Evolutionary conservation across 1,140 invertebrate genomes (phyloP), one percentile per base, ranked within the genome.

Genomic region (Heliconius eleuchia): DNA sequence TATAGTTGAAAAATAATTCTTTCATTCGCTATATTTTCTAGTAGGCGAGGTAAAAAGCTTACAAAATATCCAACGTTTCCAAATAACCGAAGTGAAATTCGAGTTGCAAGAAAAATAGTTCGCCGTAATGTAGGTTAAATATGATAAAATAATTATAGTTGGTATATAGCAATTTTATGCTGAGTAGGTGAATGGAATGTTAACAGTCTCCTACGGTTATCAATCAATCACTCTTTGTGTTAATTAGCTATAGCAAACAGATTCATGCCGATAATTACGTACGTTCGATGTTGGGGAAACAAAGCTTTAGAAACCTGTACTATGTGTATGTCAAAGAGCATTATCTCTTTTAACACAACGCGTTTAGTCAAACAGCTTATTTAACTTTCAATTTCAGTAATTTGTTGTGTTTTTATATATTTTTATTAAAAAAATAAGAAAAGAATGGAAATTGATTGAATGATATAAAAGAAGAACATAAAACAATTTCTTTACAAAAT

Each of bases 211-310:
- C 50, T 82, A 75, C 81, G 4, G 76, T 77, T 85, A 74, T 84
- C 77, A 77, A 85, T 85, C 80, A 81, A 80, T 78, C 84, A 85
- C 83, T 72, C 76, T 80, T 27, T 79, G 81, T 76, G 42, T 39
- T 75, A 84, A 82, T 78, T 78, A 74, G 60, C 73, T 39, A 78
- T 74, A 78, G 37, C 57, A 66, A 46, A 70, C 39, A 19, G 23
- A 42, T 71, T 30, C 16, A 50, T 52, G 39, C 19, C 46, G 73
- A 74, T 50, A 76, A 30, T 46, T 66, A 30, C 42, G 23, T 66
- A 18, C 11, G 4, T 27, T 27, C 27, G 13, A 30, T 27, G 60
- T 66, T 30, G 60, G n/a, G n/a, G 27, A 66, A 66, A 66, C 60
- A 66, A 66, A 66, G 60, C 60, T 66, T 16, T 66, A 13, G 13